These are phyloP conservation scores for Oryzias melastigma DNA, from an alignment of 2,113 vertebrate genomes.

Conservation along the genomic window DNA sequence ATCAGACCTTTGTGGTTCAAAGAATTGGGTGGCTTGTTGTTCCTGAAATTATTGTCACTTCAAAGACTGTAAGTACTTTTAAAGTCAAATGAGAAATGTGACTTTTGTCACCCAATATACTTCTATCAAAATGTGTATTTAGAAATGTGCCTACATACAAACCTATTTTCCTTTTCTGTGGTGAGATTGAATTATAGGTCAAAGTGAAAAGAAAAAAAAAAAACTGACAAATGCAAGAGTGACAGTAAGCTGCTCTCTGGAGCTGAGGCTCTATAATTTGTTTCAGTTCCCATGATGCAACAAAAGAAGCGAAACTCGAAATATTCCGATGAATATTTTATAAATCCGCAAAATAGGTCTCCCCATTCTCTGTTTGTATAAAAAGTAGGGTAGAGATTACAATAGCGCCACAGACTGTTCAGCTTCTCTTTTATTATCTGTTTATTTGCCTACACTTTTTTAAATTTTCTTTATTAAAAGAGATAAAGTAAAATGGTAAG, in stretches of 20 bases:
- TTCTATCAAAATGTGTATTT: slow-evolving; percentile 17
- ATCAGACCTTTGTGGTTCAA: background rate
- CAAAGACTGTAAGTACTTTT: background rate
- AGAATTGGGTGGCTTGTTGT: background rate
- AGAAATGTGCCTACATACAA: background rate
- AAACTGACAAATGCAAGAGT: slow-evolving; percentile 27
- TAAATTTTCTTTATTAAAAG: background rate
- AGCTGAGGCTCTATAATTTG: slow-evolving; percentile 42
- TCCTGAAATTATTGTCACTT: slow-evolving; percentile 1
- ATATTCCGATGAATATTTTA: slow-evolving; percentile 56
- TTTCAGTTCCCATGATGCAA: slow-evolving; percentile 34
- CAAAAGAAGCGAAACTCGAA: slow-evolving; percentile 39
- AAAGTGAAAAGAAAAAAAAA: slow-evolving; percentile 7
- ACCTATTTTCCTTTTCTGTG: slow-evolving; percentile 5
- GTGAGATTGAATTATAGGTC: slow-evolving; percentile 20
- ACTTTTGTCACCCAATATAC: slow-evolving; percentile 7
- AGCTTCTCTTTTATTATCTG: slow-evolving; percentile 7
- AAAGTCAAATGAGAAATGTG: slow-evolving; percentile 13
- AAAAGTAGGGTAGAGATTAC: slow-evolving; percentile 44
- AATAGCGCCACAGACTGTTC: slow-evolving; percentile 34
- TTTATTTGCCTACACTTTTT: background rate
- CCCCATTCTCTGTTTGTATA: slow-evolving; percentile 38
- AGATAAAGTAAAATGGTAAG: slow-evolving; percentile 6
- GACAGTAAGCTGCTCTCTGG: slow-evolving; percentile 26
- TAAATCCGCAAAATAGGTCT: slow-evolving; percentile 39